phyloP scores from a whole-genome alignment of 1,140 invertebrate genomes.

The Pseudomyrmex concolor region DNA sequence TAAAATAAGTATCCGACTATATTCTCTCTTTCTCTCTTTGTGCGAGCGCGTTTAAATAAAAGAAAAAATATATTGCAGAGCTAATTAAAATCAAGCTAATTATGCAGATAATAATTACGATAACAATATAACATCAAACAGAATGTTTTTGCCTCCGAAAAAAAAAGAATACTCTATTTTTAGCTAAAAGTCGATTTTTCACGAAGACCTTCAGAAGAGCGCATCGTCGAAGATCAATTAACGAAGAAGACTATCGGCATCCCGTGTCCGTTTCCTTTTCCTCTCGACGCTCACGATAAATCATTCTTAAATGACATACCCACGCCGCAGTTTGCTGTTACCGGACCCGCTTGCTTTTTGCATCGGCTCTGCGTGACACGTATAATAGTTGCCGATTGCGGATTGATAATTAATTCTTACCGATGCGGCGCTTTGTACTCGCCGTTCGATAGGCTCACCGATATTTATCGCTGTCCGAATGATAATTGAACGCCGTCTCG shows the following conservation, averaged over 20 bases:
- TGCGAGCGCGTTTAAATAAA: too few species aligned
- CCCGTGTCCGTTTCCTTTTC: too few species aligned
- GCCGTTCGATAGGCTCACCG: conserved; percentile 8
- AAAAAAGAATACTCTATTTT: conserved; percentile 4
- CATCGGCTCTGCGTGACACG: background rate
- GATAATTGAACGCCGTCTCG: conserved; percentile 60
- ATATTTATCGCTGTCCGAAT: conserved; percentile 56
- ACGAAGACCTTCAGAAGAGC: background rate
- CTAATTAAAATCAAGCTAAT: background rate
- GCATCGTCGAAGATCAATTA: conserved; percentile 10
- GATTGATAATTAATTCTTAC: conserved; percentile 59
- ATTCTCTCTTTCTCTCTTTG: too few species aligned
- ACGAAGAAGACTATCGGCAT: conserved; percentile 37
- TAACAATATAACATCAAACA: background rate
- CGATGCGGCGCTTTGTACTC: conserved; percentile 60
- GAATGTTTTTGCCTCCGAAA: background rate
- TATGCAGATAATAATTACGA: background rate
- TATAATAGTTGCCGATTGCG: conserved; percentile 47
- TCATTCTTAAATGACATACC: conserved; percentile 36
- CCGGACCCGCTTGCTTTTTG: background rate
- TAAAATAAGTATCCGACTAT: background rate
- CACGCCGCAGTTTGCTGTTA: conserved; percentile 10
- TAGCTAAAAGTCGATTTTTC: background rate
- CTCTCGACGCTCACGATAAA: conserved; percentile 30
- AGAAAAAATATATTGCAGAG: too few species aligned